Base-by-base conservation (phyloP, 23 tunicate species). In the Aplidium turbinatum region DNA sequence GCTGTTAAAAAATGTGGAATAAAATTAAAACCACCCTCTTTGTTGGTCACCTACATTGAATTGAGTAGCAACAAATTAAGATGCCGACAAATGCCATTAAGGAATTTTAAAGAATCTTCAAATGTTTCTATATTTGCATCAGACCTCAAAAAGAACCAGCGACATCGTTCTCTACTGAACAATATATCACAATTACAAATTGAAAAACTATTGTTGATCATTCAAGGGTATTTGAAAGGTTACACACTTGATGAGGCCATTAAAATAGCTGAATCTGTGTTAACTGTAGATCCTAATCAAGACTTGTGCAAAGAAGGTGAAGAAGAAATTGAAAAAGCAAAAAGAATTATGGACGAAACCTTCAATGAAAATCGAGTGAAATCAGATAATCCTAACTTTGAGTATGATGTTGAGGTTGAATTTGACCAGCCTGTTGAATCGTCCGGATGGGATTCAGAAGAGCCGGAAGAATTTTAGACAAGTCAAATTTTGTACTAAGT, bases 261-360 rank as follows among this genome's bases (percentile, higher is more conserved):
- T 0, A 61, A 38, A 52, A 31, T 33, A 3, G 96, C 96, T 16
- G 77, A 89, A 38, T 30, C 31, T 28, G 73, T 68, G 53, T 42
- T 89, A 25, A 60, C 83, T 31, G 74, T 89, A 33, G 96, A 89
- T 76, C 96, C 96, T 4, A 47, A 82, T 16, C 68, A 76, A 62
- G 87, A 89, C 33, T 54, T 89, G 47, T 73, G 77, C 48, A 74
- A 73, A 67, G 32, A 76, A 4, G 84, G 58, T 50, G 50, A 53
- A 24, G 21, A 38, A 20, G 78, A 87, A 73, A 66, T 89, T 21
- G 84, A 76, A 4, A 76, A 86, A 70, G 96, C 96, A 19, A 89
- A 89, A 36, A 23, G 76, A 46, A 89, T 89, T n/a, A 89, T 89
- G 96, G 82, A 81, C 58, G 89, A 89, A 69, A 60, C 63, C 2